Evolutionary conservation across 2,113 vertebrate genomes (phyloP).

Genomic region (Oreochromis aureus): DNA sequence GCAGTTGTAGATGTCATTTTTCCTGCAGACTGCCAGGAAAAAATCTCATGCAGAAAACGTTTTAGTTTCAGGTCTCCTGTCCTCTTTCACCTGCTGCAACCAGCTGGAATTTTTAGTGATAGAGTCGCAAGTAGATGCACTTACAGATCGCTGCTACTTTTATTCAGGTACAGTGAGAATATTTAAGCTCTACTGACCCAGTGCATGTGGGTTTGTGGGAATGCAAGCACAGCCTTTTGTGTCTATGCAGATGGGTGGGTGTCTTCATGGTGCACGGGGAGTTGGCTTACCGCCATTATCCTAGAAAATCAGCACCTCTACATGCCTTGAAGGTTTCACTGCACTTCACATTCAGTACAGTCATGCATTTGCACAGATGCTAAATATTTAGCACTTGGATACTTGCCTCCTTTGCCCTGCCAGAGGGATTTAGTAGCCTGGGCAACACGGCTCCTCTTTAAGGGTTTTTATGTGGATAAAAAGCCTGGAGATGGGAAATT

Average conservation of each 20-base stretch:
- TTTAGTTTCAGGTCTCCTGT: neutral
- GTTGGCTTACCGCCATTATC: constrained; percentile 3
- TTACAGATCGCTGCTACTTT: neutral
- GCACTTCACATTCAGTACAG: neutral
- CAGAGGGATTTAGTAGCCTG: neutral
- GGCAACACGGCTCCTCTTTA: neutral
- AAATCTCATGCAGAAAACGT: neutral
- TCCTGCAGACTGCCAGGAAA: neutral
- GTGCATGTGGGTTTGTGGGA: neutral
- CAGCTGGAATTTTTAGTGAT: neutral
- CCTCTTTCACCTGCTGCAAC: neutral
- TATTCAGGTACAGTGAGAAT: neutral
- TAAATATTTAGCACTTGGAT: constrained; percentile 16
- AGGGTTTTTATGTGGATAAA: neutral
- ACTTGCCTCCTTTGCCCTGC: neutral
- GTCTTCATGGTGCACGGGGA: neutral
- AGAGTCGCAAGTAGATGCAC: neutral
- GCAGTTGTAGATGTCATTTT: neutral
- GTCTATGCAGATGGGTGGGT: neutral
- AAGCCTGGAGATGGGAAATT: neutral
- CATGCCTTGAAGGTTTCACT: neutral
- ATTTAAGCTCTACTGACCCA: neutral
- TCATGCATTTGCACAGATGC: neutral
- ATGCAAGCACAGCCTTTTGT: neutral
- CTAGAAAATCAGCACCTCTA: neutral